phyloP scores from a whole-genome alignment of 2,113 vertebrate species.

The Rhegmatorhina hoffmannsi region DNA sequence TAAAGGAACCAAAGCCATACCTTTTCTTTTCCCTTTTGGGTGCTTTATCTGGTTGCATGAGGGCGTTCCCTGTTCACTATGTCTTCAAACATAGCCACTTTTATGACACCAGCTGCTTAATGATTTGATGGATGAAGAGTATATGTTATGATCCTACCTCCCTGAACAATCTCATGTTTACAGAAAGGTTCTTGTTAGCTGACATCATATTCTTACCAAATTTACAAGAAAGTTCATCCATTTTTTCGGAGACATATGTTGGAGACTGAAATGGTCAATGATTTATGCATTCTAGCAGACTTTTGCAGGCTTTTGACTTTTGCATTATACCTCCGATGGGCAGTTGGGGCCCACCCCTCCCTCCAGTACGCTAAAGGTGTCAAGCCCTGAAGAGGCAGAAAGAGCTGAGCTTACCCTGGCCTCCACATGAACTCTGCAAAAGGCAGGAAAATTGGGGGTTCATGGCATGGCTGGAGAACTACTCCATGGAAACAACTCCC shows the following conservation, averaged over 20 bases:
- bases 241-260: not conserved
- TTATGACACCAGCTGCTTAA: not conserved
- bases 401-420: too few relatives aligned
- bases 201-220: not conserved
- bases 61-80: not conserved
- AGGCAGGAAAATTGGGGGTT: too few relatives aligned
- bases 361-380: too few relatives aligned
- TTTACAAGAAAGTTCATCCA: not conserved
- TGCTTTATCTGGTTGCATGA: not conserved
- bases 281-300: too few relatives aligned
- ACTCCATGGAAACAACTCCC: too few relatives aligned
- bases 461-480: too few relatives aligned
- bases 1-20: not conserved
- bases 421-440: too few relatives aligned
- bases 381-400: too few relatives aligned
- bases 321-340: too few relatives aligned
- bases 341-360: too few relatives aligned
- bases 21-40: not conserved
- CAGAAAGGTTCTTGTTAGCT: not conserved
- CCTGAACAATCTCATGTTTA: not conserved
- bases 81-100: not conserved
- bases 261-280: too few relatives aligned
- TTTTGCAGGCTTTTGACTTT: too few relatives aligned
- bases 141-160: not conserved
- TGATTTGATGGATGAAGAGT: not conserved